Evolutionary conservation across 2,888 invertebrate genomes (phyloP).

Genomic region (Agrotis exclamationis): DNA sequence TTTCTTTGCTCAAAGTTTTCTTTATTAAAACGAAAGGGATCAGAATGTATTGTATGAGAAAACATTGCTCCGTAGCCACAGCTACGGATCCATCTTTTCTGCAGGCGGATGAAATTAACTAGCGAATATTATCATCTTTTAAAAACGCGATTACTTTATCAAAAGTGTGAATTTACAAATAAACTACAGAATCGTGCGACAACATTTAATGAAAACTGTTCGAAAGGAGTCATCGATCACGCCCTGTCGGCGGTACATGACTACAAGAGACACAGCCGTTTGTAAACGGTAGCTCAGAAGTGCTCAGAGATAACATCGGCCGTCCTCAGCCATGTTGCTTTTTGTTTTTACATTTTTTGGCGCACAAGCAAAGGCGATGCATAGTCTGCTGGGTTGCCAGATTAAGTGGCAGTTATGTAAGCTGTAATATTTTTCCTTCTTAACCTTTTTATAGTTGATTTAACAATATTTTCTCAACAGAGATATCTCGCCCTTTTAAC

Average conservation of each 20-base stretch:
- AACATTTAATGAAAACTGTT: constrained; percentile 37
- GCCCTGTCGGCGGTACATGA: constrained; percentile 48
- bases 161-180: constrained; percentile 52
- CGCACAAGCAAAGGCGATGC: constrained; percentile 56
- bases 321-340: constrained; percentile 73
- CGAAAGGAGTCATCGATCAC: constrained; percentile 61
- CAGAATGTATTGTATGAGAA: background rate
- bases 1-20: constrained; percentile 17
- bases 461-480: background rate
- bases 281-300: constrained; percentile 81
- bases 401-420: constrained; percentile 40
- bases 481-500: background rate
- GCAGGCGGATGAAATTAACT: constrained; percentile 8
- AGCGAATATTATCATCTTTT: constrained; percentile 20
- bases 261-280: constrained; percentile 45
- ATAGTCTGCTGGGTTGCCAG: constrained; percentile 51
- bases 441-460: background rate
- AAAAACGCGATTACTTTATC: constrained; percentile 42
- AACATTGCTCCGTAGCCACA: background rate
- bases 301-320: constrained; percentile 78
- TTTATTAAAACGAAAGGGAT: background rate
- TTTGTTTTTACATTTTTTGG: constrained; percentile 62
- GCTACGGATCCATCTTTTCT: too few relatives aligned
- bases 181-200: constrained; percentile 36
- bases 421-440: constrained; percentile 1